phyloP scores from a whole-genome alignment of 1,140 invertebrate species.

The Battus philenor region DNA sequence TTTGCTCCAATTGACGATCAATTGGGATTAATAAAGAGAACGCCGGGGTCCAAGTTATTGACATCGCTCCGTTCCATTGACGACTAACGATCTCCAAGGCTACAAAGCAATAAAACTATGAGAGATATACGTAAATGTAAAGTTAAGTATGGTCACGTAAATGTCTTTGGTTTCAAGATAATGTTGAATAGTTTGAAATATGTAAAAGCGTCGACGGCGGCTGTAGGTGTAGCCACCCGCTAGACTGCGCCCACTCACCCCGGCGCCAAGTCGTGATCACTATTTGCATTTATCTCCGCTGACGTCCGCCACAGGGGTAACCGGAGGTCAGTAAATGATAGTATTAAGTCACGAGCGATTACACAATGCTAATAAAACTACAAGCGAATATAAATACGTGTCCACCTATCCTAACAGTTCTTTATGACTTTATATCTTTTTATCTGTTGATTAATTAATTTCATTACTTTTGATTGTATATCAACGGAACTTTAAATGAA shows the following conservation, averaged over 20 bases:
- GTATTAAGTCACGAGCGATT: conserved; percentile 38
- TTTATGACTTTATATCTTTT: too few relatives aligned
- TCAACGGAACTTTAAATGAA: too few relatives aligned
- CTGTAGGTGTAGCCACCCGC: conserved; percentile 26
- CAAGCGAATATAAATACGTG: too few relatives aligned
- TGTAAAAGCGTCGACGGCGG: conserved; percentile 34
- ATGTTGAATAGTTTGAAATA: conserved; percentile 53
- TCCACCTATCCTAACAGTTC: too few relatives aligned
- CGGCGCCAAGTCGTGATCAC: conserved; percentile 17
- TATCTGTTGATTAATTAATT: too few relatives aligned
- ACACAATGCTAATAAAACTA: conserved; percentile 33
- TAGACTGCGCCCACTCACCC: conserved; percentile 36
- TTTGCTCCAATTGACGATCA: conserved; percentile 58
- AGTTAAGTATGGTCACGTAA: conserved; percentile 43
- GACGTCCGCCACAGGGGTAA: conserved; percentile 41
- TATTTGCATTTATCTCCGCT: conserved; percentile 38
- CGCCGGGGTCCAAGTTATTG: conserved; percentile 43
- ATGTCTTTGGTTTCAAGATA: conserved; percentile 51
- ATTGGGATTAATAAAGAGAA: conserved; percentile 58
- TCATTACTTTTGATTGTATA: too few relatives aligned
- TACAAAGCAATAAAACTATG: conserved; percentile 20
- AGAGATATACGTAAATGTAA: conserved; percentile 33
- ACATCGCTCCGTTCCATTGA: conserved; percentile 46
- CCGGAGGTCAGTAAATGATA: conserved; percentile 47
- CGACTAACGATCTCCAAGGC: conserved; percentile 44